Conservation (phyloP, 2,888 invertebrate species). For the Drosophila buzzatii region DNA sequence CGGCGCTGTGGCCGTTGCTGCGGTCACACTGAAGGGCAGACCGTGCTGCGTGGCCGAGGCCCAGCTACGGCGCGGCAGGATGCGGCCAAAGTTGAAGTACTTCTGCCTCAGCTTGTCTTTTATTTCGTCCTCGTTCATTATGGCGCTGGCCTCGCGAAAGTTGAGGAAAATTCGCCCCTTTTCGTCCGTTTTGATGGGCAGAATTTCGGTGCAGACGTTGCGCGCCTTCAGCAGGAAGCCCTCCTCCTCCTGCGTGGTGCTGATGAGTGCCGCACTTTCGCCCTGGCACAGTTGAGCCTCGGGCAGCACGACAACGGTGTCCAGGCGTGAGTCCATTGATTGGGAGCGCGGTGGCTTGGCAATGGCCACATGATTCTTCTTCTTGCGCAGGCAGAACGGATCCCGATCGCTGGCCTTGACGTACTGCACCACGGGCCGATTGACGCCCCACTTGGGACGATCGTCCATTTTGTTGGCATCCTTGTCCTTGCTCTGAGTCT, state of each 20-base stretch:
- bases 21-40: constrained; percentile 70
- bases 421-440: constrained; percentile 92
- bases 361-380: constrained; percentile 85
- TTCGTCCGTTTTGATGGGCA: constrained; percentile 85
- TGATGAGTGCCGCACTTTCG: constrained; percentile 19
- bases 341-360: constrained; percentile 87
- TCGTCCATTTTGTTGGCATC: constrained; percentile 86
- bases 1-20: constrained; percentile 55
- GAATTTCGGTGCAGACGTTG: constrained; percentile 85
- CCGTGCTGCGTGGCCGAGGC: constrained; percentile 83
- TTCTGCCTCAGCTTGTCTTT: constrained; percentile 84
- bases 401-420: constrained; percentile 96
- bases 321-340: constrained; percentile 83
- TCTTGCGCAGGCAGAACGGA: constrained; percentile 89
- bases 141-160: constrained; percentile 84
- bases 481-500: constrained; percentile 59
- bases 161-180: constrained; percentile 85
- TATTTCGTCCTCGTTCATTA: constrained; percentile 85
- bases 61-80: constrained; percentile 83
- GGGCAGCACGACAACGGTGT: constrained; percentile 51
- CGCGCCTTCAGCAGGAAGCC: constrained; percentile 83
- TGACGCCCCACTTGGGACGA: constrained; percentile 91
- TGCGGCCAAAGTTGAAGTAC: constrained; percentile 84
- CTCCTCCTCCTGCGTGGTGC: constrained; percentile 67
- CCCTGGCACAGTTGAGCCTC: constrained; percentile 48